phyloP scores from a whole-genome alignment of 30 jellyfish, hydroid and myxozoan species.

The Hydractinia echinata region DNA sequence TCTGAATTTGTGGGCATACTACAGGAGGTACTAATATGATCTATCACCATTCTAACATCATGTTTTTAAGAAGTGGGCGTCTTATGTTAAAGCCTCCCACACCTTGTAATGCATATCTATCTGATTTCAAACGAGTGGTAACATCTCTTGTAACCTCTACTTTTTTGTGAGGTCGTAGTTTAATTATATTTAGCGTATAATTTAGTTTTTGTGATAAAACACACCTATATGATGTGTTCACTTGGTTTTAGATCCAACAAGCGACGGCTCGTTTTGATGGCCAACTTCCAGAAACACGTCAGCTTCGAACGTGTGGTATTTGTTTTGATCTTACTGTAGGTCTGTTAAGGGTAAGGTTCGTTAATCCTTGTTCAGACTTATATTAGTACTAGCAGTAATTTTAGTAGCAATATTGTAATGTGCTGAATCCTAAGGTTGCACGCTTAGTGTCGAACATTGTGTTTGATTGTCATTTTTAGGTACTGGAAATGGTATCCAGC shows the following conservation, averaged over 20 bases:
- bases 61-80: too few relatives aligned
- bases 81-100: too few relatives aligned
- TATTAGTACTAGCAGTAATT: not conserved
- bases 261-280: conserved; percentile 97
- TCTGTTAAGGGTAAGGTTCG: conserved; percentile 54
- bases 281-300: conserved; percentile 93
- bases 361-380: not conserved
- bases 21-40: conserved; percentile 66
- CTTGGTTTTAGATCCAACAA: conserved; percentile 76
- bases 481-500: conserved; percentile 91
- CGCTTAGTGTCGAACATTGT: not conserved
- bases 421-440: too few relatives aligned
- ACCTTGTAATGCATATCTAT: too few relatives aligned
- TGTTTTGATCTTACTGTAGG: conserved; percentile 98
- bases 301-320: conserved; percentile 94
- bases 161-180: too few relatives aligned
- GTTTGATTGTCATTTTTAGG: conserved; percentile 42
- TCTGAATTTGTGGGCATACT: conserved; percentile 97
- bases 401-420: not conserved
- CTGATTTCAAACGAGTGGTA: too few relatives aligned
- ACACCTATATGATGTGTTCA: not conserved
- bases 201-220: not conserved
- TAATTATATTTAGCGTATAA: not conserved
- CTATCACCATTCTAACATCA: too few relatives aligned
- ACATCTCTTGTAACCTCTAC: too few relatives aligned